Conservation (phyloP, 2,888 invertebrate genomes). For the Morpho achilles region DNA sequence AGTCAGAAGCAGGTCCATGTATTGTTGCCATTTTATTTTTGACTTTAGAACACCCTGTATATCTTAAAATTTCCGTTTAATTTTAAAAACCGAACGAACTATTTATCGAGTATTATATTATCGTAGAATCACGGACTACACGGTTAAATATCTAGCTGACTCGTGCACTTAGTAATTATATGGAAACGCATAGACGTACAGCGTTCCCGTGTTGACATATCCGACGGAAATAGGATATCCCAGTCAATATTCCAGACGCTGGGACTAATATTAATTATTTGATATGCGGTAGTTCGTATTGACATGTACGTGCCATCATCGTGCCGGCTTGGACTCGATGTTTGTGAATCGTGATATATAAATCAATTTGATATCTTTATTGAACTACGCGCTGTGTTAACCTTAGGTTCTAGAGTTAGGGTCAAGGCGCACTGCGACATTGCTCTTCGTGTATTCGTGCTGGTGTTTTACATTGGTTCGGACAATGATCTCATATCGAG, state of each 20-base stretch:
- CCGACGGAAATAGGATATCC: constrained; percentile 28
- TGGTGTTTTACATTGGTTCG: too few relatives aligned
- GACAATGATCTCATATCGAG: too few relatives aligned
- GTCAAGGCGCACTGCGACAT: constrained; percentile 3
- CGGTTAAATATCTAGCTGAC: constrained; percentile 9
- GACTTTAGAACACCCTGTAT: too few relatives aligned
- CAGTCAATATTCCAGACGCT: constrained; percentile 14
- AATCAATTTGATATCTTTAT: constrained; percentile 22
- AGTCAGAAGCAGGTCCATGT: too few relatives aligned
- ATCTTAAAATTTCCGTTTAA: too few relatives aligned
- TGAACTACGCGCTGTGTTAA: constrained; percentile 13
- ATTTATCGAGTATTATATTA: constrained; percentile 14
- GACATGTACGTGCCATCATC: constrained; percentile 10
- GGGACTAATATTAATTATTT: constrained; percentile 8
- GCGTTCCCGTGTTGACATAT: constrained; percentile 7
- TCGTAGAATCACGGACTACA: constrained; percentile 12
- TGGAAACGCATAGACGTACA: neutral
- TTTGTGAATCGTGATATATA: constrained; percentile 22
- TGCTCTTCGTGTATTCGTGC: too few relatives aligned
- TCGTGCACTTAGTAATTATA: constrained; percentile 4
- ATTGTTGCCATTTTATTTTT: too few relatives aligned
- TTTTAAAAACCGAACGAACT: neutral
- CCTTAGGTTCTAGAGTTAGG: constrained; percentile 10
- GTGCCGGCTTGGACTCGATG: constrained; percentile 12
- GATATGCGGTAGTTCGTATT: constrained; percentile 5